Percentiles rank a stretch among this genome's conserved stretches.
Evolutionary conservation across 2,113 vertebrate genomes (phyloP).

Genomic region (Lathamus discolor): DNA sequence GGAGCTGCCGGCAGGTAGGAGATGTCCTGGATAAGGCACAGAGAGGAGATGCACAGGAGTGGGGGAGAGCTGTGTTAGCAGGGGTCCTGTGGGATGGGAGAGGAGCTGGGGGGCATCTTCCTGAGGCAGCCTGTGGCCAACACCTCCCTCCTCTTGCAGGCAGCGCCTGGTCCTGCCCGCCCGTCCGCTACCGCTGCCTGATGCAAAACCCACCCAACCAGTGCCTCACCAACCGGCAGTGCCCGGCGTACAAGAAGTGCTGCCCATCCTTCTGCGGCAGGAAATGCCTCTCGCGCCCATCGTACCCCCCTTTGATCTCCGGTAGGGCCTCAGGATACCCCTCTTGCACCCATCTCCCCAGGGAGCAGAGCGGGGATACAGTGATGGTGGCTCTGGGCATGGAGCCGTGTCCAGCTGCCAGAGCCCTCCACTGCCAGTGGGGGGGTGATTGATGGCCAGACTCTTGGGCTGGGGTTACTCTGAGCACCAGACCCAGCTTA

Average conservation of each 20-base stretch:
- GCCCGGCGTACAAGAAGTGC: not conserved
- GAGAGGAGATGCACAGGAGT: not conserved
- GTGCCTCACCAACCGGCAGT: rapidly evolving
- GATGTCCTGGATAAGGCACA: rapidly evolving
- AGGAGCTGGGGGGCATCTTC: not conserved
- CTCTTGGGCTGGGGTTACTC: rapidly evolving
- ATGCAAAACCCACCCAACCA: rapidly evolving
- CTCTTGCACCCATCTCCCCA: rapidly evolving
- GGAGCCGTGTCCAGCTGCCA: not conserved
- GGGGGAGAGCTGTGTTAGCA: not conserved
- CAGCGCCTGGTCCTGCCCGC: slow-evolving; percentile 17
- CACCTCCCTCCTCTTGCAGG: not conserved
- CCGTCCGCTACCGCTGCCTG: rapidly evolving
- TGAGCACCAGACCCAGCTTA: not conserved
- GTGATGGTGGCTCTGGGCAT: not conserved
- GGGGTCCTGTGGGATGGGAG: not conserved
- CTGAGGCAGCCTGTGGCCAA: not conserved
- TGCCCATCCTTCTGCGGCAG: not conserved
- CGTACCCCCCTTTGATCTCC: rapidly evolving
- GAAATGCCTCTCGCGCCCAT: rapidly evolving
- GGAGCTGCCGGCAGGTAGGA: slow-evolving; percentile 15
- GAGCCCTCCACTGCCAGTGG: not conserved
- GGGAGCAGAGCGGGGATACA: not conserved
- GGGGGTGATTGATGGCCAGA: not conserved
- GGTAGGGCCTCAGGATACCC: not conserved